These are phyloP conservation scores for Slavum lentiscoides DNA, from an alignment of 2,888 invertebrate genomes.

Conservation along the genomic window DNA sequence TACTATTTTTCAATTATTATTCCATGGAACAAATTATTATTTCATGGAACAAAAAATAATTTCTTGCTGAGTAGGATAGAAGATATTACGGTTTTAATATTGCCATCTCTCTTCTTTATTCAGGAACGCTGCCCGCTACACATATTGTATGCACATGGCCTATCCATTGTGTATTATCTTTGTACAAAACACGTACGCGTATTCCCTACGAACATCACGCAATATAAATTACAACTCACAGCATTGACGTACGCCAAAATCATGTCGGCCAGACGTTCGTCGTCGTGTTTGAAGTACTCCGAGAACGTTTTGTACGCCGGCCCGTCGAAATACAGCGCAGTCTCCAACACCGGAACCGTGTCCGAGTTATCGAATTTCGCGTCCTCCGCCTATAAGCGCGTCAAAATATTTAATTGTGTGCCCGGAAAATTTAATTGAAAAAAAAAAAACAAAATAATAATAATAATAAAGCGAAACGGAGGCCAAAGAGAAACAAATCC, in stretches of 20 bases:
- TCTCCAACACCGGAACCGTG: conserved; percentile 67
- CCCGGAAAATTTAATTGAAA: conserved; percentile 44
- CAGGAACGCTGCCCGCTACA: no score
- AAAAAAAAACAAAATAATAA: conserved; percentile 1
- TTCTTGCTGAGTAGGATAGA: no score
- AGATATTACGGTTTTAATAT: no score
- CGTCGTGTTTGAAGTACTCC: conserved; percentile 70
- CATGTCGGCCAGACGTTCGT: conserved; percentile 72
- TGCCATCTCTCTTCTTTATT: no score
- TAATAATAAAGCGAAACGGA: background rate
- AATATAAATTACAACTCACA: conserved; percentile 61
- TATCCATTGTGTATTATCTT: no score
- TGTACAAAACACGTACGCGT: no score
- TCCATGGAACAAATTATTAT: no score
- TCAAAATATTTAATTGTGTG: conserved; percentile 54
- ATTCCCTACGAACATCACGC: no score
- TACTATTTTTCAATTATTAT: no score
- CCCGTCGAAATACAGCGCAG: conserved; percentile 76
- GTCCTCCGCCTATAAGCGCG: background rate
- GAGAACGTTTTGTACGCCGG: conserved; percentile 73
- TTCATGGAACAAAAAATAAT: no score
- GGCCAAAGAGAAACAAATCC: background rate
- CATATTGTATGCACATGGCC: no score
- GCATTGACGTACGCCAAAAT: conserved; percentile 78
- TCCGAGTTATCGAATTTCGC: conserved; percentile 6